Conservation (phyloP, 2,888 invertebrate species). For the Julus scandinavius region DNA sequence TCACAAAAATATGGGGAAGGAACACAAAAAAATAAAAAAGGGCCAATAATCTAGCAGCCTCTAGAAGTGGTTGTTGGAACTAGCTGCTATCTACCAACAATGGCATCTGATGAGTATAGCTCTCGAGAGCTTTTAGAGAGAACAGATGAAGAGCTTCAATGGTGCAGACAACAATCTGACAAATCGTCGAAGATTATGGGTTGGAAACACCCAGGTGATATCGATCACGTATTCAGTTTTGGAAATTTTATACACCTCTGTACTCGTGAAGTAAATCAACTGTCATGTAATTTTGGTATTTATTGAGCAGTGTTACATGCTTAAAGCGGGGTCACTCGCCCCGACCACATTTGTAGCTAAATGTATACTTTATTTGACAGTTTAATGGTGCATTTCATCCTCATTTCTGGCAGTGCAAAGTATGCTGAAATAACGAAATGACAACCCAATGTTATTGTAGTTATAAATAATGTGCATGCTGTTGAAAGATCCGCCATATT, state of each 20-base stretch:
- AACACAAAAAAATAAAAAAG: background rate
- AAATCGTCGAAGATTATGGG: background rate
- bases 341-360: too few species aligned
- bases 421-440: background rate
- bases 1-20: background rate
- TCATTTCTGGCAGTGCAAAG: too few species aligned
- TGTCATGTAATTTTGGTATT: background rate
- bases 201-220: slow-evolving; percentile 19
- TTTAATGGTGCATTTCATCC: too few species aligned
- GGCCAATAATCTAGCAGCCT: background rate
- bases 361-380: too few species aligned
- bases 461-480: background rate
- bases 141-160: slow-evolving; percentile 22
- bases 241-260: background rate
- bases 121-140: background rate
- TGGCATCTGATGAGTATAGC: background rate
- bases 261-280: background rate
- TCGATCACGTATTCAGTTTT: background rate
- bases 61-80: background rate
- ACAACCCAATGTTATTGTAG: background rate
- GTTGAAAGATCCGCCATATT: background rate
- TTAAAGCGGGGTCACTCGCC: too few species aligned
- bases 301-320: too few species aligned
- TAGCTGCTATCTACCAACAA: background rate
- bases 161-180: slow-evolving; percentile 39